Base-by-base conservation (phyloP, 2,888 invertebrate genomes). In the Chloroclysta siterata region DNA sequence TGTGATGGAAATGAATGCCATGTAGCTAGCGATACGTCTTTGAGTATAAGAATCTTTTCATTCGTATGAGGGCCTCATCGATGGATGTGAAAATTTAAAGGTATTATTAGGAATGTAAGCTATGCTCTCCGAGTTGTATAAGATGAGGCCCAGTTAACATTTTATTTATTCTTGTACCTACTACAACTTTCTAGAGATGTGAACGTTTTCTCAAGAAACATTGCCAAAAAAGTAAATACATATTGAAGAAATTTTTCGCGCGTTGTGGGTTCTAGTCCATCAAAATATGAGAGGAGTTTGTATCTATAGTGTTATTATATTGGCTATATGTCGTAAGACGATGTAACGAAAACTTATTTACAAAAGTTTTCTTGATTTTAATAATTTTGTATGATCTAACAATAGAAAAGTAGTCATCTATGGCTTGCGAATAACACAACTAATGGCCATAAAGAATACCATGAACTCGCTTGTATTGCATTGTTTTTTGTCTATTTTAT, bases 341-440 rank as follows among this genome's bases (percentile, higher is more conserved):
- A 53, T 39, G 39, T 46, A 22, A 36, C 52, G 61, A 33, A 67
- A 63, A 70, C 69, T 65, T 69, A 51, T 56, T 60, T 68, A 64
- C 83, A 83, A 82, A 84, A 85, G 79, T 84, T 84, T 84, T 84
- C 80, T 83, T 84, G 84, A 80, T 85, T 86, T 58, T 86, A 87
- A 80, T 86, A 80, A 80, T 85, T 86, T 88, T 88, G 82, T 87
- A 86, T 88, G 81, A 81, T 87, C 89, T 92, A 92, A 92, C 91
- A 88, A 87, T 92, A 91, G 89, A 74, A 72, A 77, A 79, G 75
- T 90, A 90, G 87, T 82, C 83, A 87, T 80, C 85, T 85, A 89
- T 88, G 92, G 92, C 92, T 92, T 93, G 92, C 92, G 65, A 92
- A 91, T 93, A 93, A 93, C 92, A 88, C 81, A 85, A 90, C 87